These are phyloP conservation scores for Oreochromis niloticus DNA, from an alignment of 2,113 vertebrate genomes.

Conservation along the genomic window DNA sequence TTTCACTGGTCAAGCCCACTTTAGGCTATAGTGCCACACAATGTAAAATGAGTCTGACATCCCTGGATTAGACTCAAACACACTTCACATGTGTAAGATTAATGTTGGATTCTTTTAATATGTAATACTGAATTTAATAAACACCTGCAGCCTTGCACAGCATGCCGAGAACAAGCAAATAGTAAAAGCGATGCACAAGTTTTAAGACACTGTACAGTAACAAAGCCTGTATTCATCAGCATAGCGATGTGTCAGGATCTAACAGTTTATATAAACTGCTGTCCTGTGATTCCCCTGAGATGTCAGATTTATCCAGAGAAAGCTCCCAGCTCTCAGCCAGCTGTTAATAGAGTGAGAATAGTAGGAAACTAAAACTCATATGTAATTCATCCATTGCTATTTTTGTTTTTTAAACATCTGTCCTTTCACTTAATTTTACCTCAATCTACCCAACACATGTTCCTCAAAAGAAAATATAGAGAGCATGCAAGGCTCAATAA, in stretches of 20 bases:
- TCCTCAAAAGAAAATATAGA: rapidly evolving
- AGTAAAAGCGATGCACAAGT: not conserved
- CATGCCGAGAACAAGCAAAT: not conserved
- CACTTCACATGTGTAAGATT: not conserved
- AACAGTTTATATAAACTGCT: not conserved
- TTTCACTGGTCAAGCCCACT: not conserved
- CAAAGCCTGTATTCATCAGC: not conserved
- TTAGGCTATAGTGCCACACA: not conserved
- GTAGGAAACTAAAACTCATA: not conserved
- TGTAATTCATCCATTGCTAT: rapidly evolving
- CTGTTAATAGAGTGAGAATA: not conserved
- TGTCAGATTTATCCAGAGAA: not conserved
- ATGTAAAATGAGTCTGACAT: not conserved
- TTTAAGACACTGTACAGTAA: not conserved
- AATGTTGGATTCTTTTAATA: not conserved
- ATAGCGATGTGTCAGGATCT: not conserved
- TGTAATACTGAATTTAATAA: not conserved
- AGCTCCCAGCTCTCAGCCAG: rapidly evolving
- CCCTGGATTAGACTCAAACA: not conserved
- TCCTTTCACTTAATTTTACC: not conserved
- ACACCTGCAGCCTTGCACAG: not conserved
- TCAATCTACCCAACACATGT: not conserved
- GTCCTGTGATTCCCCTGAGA: not conserved
- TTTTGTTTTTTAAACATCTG: not conserved
- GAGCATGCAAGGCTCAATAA: not conserved